Percentiles rank a stretch among this genome's conserved stretches.
Conservation (phyloP, 2,888 invertebrate genomes). For the Euclidia mi region DNA sequence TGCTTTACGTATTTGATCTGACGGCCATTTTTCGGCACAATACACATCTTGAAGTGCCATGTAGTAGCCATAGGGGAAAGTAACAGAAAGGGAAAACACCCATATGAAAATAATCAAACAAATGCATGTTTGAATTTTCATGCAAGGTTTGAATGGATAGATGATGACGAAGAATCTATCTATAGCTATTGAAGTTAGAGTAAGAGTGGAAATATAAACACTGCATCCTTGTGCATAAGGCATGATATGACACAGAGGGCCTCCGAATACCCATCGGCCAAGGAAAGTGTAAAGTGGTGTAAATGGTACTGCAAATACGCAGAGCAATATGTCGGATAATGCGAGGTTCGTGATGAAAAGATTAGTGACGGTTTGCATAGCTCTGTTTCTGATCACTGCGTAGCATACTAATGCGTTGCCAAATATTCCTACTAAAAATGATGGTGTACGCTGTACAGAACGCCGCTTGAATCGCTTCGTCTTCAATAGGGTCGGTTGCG, state of each 20-base stretch:
- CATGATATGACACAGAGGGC: slow-evolving; percentile 95
- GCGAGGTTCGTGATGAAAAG: slow-evolving; percentile 97
- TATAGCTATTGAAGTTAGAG: slow-evolving; percentile 97
- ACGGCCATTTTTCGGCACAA: slow-evolving; percentile 95
- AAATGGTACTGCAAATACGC: slow-evolving; percentile 96
- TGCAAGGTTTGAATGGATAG: slow-evolving; percentile 95
- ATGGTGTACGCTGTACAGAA: slow-evolving; percentile 94
- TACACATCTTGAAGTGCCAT: slow-evolving; percentile 90
- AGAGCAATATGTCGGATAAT: slow-evolving; percentile 95
- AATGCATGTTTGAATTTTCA: slow-evolving; percentile 94
- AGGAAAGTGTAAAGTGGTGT: slow-evolving; percentile 97
- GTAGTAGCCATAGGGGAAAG: slow-evolving; percentile 96
- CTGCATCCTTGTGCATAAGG: slow-evolving; percentile 96
- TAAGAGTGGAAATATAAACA: slow-evolving; percentile 97
- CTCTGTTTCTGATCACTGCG: slow-evolving; percentile 95
- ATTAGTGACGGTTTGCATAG: slow-evolving; percentile 98
- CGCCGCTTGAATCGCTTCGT: slow-evolving; percentile 92
- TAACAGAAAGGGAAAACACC: slow-evolving; percentile 94
- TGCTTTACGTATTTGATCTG: slow-evolving; percentile 91
- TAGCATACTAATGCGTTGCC: slow-evolving; percentile 96
- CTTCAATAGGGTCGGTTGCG: slow-evolving; percentile 90
- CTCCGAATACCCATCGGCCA: slow-evolving; percentile 96
- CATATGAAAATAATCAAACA: slow-evolving; percentile 95
- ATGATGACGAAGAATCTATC: slow-evolving; percentile 97
- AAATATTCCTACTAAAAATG: slow-evolving; percentile 95